These are phyloP conservation scores for Bathynomus jamesi DNA, from an alignment of 1,140 invertebrate species.

Conservation along the genomic window DNA sequence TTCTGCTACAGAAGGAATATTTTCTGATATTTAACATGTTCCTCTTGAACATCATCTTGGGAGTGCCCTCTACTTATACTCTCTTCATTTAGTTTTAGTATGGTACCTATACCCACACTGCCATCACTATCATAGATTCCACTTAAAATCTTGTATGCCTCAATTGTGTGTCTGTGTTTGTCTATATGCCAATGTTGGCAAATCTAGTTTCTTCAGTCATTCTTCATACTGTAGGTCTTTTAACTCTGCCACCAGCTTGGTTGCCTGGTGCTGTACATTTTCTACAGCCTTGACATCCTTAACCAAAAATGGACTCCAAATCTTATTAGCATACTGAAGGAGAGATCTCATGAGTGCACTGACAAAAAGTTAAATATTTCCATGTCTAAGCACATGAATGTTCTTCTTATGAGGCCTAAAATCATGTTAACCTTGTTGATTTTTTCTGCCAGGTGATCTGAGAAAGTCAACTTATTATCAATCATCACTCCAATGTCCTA, in stretches of 20 bases:
- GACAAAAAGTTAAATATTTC: too few species aligned
- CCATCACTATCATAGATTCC: too few species aligned
- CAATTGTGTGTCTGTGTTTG: too few species aligned
- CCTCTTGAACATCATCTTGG: too few species aligned
- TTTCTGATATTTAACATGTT: too few species aligned
- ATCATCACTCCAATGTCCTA: neutral
- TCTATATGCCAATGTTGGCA: neutral
- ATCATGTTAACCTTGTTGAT: neutral
- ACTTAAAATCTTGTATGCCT: too few species aligned
- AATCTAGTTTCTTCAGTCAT: neutral
- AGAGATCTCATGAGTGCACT: neutral
- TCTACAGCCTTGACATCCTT: neutral
- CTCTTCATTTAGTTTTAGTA: too few species aligned
- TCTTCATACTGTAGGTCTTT: neutral
- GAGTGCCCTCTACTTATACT: too few species aligned
- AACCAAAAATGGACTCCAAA: neutral
- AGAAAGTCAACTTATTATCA: neutral
- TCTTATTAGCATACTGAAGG: neutral
- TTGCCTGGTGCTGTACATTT: neutral
- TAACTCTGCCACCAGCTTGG: neutral
- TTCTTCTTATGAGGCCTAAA: neutral
- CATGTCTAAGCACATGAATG: neutral
- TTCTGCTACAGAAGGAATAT: too few species aligned
- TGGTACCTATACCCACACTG: too few species aligned
- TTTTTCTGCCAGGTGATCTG: too few species aligned